Evolutionary conservation across 2,888 invertebrate genomes (phyloP).

Genomic region (Metacarcinus magister): DNA sequence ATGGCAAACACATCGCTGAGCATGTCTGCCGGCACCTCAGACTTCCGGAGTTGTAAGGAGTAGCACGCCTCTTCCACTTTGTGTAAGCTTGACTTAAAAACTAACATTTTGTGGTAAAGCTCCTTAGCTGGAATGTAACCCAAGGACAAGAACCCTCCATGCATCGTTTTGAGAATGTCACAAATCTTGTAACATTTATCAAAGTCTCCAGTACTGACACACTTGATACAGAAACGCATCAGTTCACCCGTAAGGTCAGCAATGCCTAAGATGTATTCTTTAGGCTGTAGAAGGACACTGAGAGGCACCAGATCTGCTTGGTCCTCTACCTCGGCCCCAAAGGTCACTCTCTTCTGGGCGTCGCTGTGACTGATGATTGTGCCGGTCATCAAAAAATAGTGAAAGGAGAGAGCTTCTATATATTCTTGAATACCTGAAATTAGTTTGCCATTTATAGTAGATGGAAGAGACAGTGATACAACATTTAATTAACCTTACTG

Average conservation of each 20-base stretch:
- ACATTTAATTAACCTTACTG: neutral
- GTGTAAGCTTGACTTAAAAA: conserved; percentile 78
- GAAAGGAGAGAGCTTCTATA: conserved; percentile 93
- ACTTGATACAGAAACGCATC: conserved; percentile 94
- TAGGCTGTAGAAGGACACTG: conserved; percentile 84
- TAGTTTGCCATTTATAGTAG: conserved; percentile 45
- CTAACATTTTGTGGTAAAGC: conserved; percentile 74
- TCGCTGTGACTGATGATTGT: conserved; percentile 88
- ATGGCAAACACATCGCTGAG: conserved; percentile 86
- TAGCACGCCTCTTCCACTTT: conserved; percentile 91
- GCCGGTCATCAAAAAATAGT: conserved; percentile 88
- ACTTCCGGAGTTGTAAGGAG: conserved; percentile 91
- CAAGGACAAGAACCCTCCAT: conserved; percentile 84
- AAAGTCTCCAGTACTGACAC: conserved; percentile 90
- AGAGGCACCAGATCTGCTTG: conserved; percentile 67
- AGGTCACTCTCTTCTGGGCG: conserved; percentile 87
- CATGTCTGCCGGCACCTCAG: conserved; percentile 91
- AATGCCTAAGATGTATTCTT: conserved; percentile 90
- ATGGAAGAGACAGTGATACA: neutral
- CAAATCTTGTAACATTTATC: conserved; percentile 87
- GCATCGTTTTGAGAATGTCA: conserved; percentile 84
- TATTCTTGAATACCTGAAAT: conserved; percentile 89
- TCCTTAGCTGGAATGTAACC: conserved; percentile 83
- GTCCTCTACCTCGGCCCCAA: conserved; percentile 52
- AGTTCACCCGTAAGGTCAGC: conserved; percentile 95